Base-by-base conservation (phyloP, 2,888 invertebrate species). In the Herminia tarsipennalis region DNA sequence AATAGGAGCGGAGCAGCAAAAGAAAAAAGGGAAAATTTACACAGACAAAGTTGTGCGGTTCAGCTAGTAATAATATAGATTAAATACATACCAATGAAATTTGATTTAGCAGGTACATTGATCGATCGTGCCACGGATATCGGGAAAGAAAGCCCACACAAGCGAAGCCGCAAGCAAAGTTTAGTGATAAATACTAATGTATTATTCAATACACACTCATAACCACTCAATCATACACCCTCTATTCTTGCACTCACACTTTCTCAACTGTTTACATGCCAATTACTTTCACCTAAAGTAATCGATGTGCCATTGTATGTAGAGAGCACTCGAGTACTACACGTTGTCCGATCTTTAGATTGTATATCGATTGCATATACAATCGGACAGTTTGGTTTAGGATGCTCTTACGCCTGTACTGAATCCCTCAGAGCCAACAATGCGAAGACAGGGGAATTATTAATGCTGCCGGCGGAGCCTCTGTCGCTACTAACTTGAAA, bases 301-400 rank as follows among this genome's bases (percentile, higher is more conserved):
- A 83, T 78, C 76, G 76, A 82, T 77, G 75, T 69, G 36, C 76
- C 72, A 79, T 82, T 81, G 81, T 83, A 66, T 70, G 70, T 65
- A 71, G 57, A 72, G 49, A 62, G 62, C 64, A 56, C 57, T 54
- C 48, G 51, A 37, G 10, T 28, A 12, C n/a, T 13, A 17, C 27
- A 43, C 9, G 37, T 24, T 47, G 37, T 44, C 39, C 28, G 9
- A 18, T 29, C 46, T 41, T 38, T 14, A 17, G 35, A 36, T 29
- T 18, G 24, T 42, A 18, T 24, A 30, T 29, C 35, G 29, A 52
- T 52, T 32, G 54, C 45, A 48, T 49, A 33, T 14, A 52, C 17
- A 44, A 54, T 54, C 36, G 37, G 49, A 53, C 37, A 35, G 64
- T 59, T 70, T 70, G 67, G 71, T 77, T 76, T 72, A 75, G 63